Percentiles rank a stretch among this genome's conserved stretches.
Conservation (phyloP, 1,140 invertebrate genomes). For the Ips nitidus region DNA sequence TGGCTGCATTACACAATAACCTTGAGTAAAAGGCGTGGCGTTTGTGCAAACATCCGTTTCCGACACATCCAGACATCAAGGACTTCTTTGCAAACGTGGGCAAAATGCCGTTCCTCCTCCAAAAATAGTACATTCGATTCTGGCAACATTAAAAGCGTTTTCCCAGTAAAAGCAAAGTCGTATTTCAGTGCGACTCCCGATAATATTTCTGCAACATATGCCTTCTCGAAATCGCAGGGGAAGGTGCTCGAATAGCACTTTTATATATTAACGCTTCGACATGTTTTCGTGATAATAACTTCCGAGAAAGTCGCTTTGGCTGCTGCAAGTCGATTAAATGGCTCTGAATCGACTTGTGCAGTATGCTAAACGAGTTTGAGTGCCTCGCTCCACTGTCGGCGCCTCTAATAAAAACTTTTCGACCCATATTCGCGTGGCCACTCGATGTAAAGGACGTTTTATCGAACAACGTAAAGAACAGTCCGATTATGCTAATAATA, state of each 20-base stretch:
- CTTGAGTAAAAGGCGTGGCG: no score
- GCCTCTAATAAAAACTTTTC: conserved; percentile 5
- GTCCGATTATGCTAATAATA: conserved; percentile 17
- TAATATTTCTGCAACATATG: conserved; percentile 20
- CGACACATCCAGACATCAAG: no score
- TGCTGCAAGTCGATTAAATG: not conserved
- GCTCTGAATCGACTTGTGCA: no score
- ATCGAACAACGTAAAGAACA: conserved; percentile 10
- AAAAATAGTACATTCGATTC: conserved; percentile 17
- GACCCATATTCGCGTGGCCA: conserved; percentile 14
- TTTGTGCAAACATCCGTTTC: no score
- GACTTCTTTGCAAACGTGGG: no score
- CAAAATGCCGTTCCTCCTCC: not conserved
- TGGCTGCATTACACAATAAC: no score
- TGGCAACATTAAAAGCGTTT: conserved; percentile 18
- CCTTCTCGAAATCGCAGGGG: conserved; percentile 14
- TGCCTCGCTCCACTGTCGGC: no score
- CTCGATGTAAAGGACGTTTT: conserved; percentile 8
- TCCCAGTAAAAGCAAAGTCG: conserved; percentile 12
- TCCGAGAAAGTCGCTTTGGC: conserved; percentile 3
- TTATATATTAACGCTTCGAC: conserved; percentile 10
- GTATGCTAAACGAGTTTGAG: no score
- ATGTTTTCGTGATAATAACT: conserved; percentile 12
- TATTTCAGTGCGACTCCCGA: conserved; percentile 12
- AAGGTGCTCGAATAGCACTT: conserved; percentile 18